Evolutionary conservation across 2,888 invertebrate genomes (phyloP).

Genomic region (Pachydiplax longipennis): DNA sequence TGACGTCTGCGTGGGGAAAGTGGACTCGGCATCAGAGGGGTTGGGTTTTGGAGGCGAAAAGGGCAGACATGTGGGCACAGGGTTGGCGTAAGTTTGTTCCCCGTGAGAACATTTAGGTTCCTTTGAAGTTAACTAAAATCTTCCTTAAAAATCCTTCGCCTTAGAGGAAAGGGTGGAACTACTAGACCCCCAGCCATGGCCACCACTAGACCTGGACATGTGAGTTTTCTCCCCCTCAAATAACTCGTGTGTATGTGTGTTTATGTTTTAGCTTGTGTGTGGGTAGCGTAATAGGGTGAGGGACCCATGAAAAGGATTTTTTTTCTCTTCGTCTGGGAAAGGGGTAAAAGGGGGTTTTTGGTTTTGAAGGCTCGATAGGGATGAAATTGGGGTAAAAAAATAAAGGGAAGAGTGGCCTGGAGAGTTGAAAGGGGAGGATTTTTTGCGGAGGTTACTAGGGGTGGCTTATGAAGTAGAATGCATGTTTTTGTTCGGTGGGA

Average conservation of each 20-base stretch:
- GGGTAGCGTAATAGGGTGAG: background rate
- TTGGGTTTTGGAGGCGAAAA: background rate
- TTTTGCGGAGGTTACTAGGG: background rate
- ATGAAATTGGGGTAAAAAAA: slow-evolving; percentile 4
- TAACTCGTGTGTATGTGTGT: background rate
- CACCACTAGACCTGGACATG: background rate
- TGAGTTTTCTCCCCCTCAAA: background rate
- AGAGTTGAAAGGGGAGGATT: background rate
- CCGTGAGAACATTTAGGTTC: slow-evolving; percentile 6
- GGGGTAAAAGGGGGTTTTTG: background rate
- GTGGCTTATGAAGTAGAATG: background rate
- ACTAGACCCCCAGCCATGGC: background rate
- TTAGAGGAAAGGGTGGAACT: background rate
- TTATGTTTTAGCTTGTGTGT: background rate
- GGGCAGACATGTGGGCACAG: background rate
- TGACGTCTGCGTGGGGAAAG: background rate
- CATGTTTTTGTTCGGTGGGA: background rate
- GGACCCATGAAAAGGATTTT: slow-evolving; percentile 14
- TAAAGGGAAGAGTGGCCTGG: background rate
- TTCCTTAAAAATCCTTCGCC: background rate
- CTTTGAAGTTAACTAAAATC: slow-evolving; percentile 5
- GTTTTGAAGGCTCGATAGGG: background rate
- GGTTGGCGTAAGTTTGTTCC: background rate
- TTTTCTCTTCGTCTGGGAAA: background rate
- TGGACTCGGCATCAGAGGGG: background rate